These are phyloP conservation scores for Heliangelus exortis DNA, from an alignment of 2,797 vertebrate genomes.

Conservation along the genomic window DNA sequence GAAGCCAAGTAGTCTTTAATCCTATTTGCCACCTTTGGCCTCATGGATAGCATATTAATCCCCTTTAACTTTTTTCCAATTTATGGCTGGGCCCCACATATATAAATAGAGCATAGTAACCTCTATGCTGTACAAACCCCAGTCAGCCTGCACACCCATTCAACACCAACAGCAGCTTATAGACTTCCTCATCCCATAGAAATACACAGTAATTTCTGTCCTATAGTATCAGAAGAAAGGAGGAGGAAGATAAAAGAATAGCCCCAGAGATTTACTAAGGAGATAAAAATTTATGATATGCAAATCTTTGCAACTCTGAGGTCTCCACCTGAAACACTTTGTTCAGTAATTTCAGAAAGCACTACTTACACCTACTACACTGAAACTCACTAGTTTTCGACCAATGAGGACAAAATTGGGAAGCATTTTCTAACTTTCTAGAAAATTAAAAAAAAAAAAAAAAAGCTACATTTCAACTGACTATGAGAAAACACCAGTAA, in stretches of 20 bases:
- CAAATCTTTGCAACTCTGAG: not conserved
- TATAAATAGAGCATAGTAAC: accelerated
- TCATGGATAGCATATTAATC: not conserved
- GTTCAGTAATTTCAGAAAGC: not conserved
- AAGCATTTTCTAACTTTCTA: not conserved
- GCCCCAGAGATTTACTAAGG: not conserved
- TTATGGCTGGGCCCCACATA: not conserved
- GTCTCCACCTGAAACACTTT: not conserved
- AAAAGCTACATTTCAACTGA: not conserved
- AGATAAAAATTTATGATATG: not conserved
- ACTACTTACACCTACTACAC: not conserved
- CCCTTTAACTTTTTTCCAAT: not conserved
- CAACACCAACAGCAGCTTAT: not conserved
- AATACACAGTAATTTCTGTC: not conserved
- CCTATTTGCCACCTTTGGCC: not conserved
- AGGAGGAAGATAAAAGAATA: not conserved
- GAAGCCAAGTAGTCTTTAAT: not conserved
- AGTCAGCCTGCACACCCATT: not conserved
- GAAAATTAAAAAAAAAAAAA: not conserved
- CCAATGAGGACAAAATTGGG: not conserved
- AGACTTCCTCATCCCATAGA: not conserved
- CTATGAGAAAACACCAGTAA: not conserved
- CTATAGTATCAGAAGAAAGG: not conserved
- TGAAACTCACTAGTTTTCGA: not conserved
- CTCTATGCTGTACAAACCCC: not conserved